phyloP scores from a whole-genome alignment of 1,140 invertebrate species.

The Anoplophora glabripennis region DNA sequence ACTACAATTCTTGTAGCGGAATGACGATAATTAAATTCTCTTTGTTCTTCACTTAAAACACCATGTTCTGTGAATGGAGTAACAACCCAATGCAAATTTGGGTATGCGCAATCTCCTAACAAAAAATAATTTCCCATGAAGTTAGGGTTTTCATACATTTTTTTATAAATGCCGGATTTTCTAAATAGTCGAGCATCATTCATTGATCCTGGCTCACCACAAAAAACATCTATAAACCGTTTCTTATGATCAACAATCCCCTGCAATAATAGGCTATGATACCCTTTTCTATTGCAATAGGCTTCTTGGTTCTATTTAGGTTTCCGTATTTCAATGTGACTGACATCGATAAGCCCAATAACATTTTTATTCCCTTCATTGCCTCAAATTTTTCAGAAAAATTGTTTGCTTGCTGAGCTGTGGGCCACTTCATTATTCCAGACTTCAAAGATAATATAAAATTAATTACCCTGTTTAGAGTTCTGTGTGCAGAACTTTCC shows the following conservation, averaged over 20 bases:
- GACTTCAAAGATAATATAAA: no score
- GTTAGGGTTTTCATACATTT: conserved; percentile 10
- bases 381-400: no score
- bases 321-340: conserved; percentile 28
- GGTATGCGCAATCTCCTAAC: conserved; percentile 34
- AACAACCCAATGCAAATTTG: conserved; percentile 24
- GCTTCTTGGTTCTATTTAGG: conserved; percentile 13
- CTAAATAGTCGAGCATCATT: conserved; percentile 30
- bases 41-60: no score
- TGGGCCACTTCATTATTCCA: no score
- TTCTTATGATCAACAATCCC: conserved; percentile 24
- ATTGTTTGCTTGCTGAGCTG: no score
- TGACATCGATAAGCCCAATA: conserved; percentile 31
- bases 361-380: no score
- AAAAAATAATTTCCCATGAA: conserved; percentile 25
- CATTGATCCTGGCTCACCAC: conserved; percentile 22
- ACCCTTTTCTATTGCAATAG: conserved; percentile 35
- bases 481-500: no score
- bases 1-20: no score
- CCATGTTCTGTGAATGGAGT: no score
- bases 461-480: no score
- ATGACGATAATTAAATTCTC: no score
- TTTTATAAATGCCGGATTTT: conserved; percentile 15
- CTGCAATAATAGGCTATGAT: conserved; percentile 33
- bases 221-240: conserved; percentile 32